Evolutionary conservation across 2,797 vertebrate species (phyloP).

Genomic region (Myiothlypis coronata): DNA sequence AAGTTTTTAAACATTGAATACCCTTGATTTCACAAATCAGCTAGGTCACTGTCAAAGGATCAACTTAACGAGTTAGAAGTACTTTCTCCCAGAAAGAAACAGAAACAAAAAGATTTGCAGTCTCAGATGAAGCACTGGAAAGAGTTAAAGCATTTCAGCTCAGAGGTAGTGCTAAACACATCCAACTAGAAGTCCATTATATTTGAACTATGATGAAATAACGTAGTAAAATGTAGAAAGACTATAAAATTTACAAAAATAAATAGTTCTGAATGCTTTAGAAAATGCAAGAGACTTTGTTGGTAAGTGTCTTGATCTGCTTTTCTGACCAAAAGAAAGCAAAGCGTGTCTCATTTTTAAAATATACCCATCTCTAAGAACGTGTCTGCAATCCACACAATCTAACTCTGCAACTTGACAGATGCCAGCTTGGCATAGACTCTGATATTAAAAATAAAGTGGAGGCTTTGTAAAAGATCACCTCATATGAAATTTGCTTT

Average conservation of each 20-base stretch:
- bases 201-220: slow-evolving; percentile 68
- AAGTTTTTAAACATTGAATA: slow-evolving; percentile 66
- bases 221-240: slow-evolving; percentile 75
- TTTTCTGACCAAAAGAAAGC: slow-evolving; percentile 53
- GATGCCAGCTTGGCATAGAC: slow-evolving; percentile 35
- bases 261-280: slow-evolving; percentile 73
- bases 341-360: slow-evolving; percentile 53
- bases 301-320: slow-evolving; percentile 51
- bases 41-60: slow-evolving; percentile 59
- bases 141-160: slow-evolving; percentile 72
- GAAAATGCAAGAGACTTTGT: slow-evolving; percentile 65
- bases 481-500: slow-evolving; percentile 61
- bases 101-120: slow-evolving; percentile 48
- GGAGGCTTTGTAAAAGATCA: slow-evolving; percentile 65
- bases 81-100: slow-evolving; percentile 1
- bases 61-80: slow-evolving; percentile 40
- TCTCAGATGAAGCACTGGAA: slow-evolving; percentile 66
- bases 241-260: slow-evolving; percentile 76
- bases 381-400: slow-evolving; percentile 22
- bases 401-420: slow-evolving; percentile 16
- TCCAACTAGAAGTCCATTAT: slow-evolving; percentile 70
- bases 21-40: slow-evolving; percentile 65
- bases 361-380: slow-evolving; percentile 67
- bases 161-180: slow-evolving; percentile 77
- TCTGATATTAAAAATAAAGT: slow-evolving; percentile 71